phyloP scores from a whole-genome alignment of 1,140 invertebrate species.

The Eupeodes corollae region DNA sequence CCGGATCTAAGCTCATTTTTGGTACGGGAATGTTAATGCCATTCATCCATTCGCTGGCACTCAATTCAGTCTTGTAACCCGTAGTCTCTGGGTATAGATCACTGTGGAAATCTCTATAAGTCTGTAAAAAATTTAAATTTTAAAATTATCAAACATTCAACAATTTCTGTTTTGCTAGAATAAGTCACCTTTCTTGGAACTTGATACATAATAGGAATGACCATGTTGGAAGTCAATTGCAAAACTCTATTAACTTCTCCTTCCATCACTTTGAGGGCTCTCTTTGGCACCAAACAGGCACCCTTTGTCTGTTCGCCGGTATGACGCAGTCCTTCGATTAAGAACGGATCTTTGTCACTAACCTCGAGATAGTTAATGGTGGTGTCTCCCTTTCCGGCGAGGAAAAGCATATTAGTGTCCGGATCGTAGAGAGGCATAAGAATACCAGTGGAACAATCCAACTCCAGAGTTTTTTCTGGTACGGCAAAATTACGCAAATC shows the following conservation, averaged over 20 bases:
- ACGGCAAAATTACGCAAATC: conserved; percentile 71
- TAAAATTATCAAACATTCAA: background rate
- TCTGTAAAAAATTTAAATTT: conserved; percentile 43
- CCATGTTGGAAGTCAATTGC: conserved; percentile 69
- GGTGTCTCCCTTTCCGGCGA: conserved; percentile 85
- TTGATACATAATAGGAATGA: conserved; percentile 87
- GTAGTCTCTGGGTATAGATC: conserved; percentile 85
- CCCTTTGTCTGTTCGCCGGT: conserved; percentile 82
- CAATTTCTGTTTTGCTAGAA: conserved; percentile 21
- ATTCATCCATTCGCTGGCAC: conserved; percentile 64
- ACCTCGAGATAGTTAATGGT: conserved; percentile 80
- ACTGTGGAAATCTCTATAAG: conserved; percentile 85
- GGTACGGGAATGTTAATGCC: conserved; percentile 57
- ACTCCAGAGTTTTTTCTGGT: conserved; percentile 63
- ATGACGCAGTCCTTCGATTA: conserved; percentile 58
- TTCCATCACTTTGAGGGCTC: conserved; percentile 86
- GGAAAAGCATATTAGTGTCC: conserved; percentile 87
- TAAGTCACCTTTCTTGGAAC: conserved; percentile 69
- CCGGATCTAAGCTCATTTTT: conserved; percentile 71
- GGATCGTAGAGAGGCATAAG: conserved; percentile 81
- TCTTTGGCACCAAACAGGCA: conserved; percentile 80
- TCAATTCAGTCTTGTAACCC: conserved; percentile 62
- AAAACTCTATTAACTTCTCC: conserved; percentile 85
- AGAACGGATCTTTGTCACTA: conserved; percentile 67
- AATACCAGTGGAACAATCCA: conserved; percentile 85